Evolutionary conservation across 2,113 vertebrate genomes (phyloP).

Genomic region (Mastomys natalensis): DNA sequence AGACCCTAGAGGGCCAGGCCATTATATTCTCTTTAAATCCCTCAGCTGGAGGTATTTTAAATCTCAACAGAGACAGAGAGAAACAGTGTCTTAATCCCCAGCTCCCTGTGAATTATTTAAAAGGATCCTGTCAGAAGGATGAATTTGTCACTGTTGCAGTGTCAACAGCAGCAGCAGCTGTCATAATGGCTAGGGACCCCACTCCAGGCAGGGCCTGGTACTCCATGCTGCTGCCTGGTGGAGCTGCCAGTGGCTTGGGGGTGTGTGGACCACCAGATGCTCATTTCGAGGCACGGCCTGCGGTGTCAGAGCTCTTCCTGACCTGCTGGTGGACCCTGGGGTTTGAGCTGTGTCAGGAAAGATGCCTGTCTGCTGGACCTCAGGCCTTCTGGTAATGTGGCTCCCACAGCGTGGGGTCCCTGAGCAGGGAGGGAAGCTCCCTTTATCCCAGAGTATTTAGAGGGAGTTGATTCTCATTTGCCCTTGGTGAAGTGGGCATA

Average conservation of each 20-base stretch:
- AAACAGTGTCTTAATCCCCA: slow-evolving; percentile 83
- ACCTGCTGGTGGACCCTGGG: not conserved
- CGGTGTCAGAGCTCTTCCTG: not conserved
- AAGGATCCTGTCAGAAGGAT: slow-evolving; percentile 82
- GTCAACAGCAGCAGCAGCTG: slow-evolving; percentile 76
- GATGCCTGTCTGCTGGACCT: not conserved
- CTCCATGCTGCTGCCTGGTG: not conserved
- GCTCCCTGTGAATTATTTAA: slow-evolving; percentile 85
- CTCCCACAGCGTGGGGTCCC: not conserved
- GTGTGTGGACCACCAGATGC: not conserved
- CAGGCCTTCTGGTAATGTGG: not conserved
- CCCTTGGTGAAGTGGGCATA: not conserved
- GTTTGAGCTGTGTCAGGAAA: slow-evolving; percentile 18
- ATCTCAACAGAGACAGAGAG: slow-evolving; percentile 76
- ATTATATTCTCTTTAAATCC: slow-evolving; percentile 79
- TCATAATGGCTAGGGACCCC: slow-evolving; percentile 68
- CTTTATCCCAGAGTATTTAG: not conserved
- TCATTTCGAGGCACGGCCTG: not conserved
- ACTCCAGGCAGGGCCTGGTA: slow-evolving; percentile 73
- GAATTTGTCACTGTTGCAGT: slow-evolving; percentile 81
- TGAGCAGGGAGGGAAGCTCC: not conserved
- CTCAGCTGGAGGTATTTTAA: slow-evolving; percentile 79
- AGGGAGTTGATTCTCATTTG: not conserved
- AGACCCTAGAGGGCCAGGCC: slow-evolving; percentile 42
- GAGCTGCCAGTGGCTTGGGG: not conserved